phyloP scores from a whole-genome alignment of 2,888 invertebrate genomes.

The Tetragonula carbonaria region DNA sequence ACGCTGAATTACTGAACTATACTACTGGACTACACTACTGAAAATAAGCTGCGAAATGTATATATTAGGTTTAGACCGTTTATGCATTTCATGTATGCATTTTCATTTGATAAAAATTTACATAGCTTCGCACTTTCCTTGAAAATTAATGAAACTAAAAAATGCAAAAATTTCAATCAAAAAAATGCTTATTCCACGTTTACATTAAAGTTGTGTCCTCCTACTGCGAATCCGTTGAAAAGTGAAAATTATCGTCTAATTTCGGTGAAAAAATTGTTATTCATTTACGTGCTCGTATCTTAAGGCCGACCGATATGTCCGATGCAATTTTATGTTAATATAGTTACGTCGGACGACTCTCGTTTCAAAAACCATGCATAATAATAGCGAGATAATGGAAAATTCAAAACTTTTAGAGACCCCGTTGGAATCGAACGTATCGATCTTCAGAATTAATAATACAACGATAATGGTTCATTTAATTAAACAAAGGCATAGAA shows the following conservation, averaged over 20 bases:
- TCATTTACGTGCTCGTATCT: neutral
- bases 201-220: neutral
- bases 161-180: neutral
- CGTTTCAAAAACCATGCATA: conserved; percentile 1
- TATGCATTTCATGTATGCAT: no score
- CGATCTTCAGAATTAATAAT: neutral
- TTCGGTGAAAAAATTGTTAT: neutral
- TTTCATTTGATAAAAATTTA: no score
- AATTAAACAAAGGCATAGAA: neutral
- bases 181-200: neutral
- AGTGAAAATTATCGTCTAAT: neutral
- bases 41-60: neutral
- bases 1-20: no score
- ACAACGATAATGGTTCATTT: neutral
- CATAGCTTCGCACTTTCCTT: no score
- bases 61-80: no score
- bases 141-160: neutral
- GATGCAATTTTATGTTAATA: conserved; percentile 17
- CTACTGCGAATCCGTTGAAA: neutral
- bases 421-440: neutral
- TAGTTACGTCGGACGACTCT: neutral
- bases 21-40: no score
- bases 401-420: neutral
- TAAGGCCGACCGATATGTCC: neutral
- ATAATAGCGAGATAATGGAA: conserved; percentile 9